Evolutionary conservation across 2,888 invertebrate genomes (phyloP).

Genomic region (Tachina fera): DNA sequence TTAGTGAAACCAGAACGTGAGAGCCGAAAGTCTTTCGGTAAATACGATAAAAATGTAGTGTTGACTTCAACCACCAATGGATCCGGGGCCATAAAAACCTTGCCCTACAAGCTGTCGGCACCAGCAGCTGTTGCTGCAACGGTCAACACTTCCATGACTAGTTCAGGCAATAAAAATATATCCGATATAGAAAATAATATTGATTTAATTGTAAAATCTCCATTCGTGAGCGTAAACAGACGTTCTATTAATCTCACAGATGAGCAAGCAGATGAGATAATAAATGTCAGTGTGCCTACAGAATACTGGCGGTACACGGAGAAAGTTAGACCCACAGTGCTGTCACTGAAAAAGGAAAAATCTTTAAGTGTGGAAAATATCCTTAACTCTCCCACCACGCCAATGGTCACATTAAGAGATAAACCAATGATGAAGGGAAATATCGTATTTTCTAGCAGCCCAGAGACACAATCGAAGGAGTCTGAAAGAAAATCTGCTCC

Average conservation of each 20-base stretch:
- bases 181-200: slow-evolving; percentile 81
- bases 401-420: slow-evolving; percentile 71
- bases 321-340: slow-evolving; percentile 74
- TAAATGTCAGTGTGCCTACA: not conserved
- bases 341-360: slow-evolving; percentile 74
- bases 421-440: slow-evolving; percentile 62
- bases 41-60: slow-evolving; percentile 76
- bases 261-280: slow-evolving; percentile 57
- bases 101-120: slow-evolving; percentile 62
- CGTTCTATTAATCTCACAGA: slow-evolving; percentile 76
- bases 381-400: slow-evolving; percentile 70
- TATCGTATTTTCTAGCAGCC: not conserved
- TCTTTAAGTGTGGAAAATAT: slow-evolving; percentile 66
- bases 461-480: slow-evolving; percentile 59
- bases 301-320: not conserved
- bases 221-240: slow-evolving; percentile 80
- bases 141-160: slow-evolving; percentile 55
- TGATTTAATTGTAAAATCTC: slow-evolving; percentile 81
- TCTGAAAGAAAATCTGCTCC: slow-evolving; percentile 73
- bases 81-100: slow-evolving; percentile 22
- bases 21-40: slow-evolving; percentile 59
- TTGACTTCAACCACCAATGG: slow-evolving; percentile 70
- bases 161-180: slow-evolving; percentile 75
- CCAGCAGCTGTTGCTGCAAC: slow-evolving; percentile 64
- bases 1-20: slow-evolving; percentile 74